Percentiles rank a stretch among this genome's conserved stretches.
These are phyloP conservation scores for Melanostigma gelatinosum DNA, from an alignment of 2,113 vertebrate species.

Conservation along the genomic window DNA sequence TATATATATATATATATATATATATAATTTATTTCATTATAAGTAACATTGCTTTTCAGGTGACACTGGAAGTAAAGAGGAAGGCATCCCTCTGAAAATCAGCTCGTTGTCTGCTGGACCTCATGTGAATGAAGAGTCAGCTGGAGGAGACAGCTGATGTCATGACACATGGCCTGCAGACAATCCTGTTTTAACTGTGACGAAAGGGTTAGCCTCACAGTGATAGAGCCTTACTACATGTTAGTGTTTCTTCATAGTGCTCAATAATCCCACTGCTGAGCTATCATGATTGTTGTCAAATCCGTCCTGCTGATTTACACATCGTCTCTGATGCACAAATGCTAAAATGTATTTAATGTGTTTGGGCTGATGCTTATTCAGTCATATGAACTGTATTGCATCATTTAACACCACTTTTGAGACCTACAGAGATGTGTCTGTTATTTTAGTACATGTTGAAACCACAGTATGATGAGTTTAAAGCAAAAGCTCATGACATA, in stretches of 20 bases:
- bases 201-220: neutral
- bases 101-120: conserved; percentile 25
- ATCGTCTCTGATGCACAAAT: conserved; percentile 7
- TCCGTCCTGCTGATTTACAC: neutral
- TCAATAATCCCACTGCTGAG: conserved; percentile 8
- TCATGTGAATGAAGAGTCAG: conserved; percentile 20
- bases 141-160: conserved; percentile 37
- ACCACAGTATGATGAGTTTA: neutral
- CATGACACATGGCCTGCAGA: conserved; percentile 18
- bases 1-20: too few species aligned
- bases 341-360: conserved; percentile 4
- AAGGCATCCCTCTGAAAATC: conserved; percentile 78
- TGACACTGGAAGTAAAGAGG: conserved; percentile 63
- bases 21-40: too few species aligned
- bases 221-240: neutral
- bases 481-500: neutral
- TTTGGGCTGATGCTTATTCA: neutral
- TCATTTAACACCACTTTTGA: neutral
- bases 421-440: neutral
- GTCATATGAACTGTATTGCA: neutral
- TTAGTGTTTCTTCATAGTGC: conserved; percentile 28
- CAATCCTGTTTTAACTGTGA: conserved; percentile 34
- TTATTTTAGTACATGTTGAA: neutral
- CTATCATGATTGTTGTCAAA: neutral
- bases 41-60: conserved; percentile 68